Base-by-base conservation (phyloP, 2,797 vertebrate species). In the Uromys caudimaculatus region DNA sequence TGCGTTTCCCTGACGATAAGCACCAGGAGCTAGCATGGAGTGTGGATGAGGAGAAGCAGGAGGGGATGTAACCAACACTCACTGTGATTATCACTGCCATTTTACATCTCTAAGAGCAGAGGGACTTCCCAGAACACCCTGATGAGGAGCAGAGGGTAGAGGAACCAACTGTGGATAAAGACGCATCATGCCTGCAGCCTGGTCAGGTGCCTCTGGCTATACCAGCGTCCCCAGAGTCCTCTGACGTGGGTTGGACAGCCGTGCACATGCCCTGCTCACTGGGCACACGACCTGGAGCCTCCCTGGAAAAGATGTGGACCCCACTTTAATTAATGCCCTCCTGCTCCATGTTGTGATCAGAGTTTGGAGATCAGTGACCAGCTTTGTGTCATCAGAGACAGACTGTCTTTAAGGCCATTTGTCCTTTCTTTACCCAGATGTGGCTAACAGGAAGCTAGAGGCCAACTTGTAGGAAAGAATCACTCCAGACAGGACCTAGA, bases 41-140 rank as follows among this genome's bases (percentile, higher is more conserved):
- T 44, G 21, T 2, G 21, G 2, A 50, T n/a, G 17, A 44, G 27
- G 23, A 86, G 84, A 14, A 17, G 19, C 16, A 6, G 2, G 1
- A 0, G 1, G 9, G 6, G 24, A 21, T 32, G 11, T 23, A 0
- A 2, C n/a, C 56, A 19, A 35, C 56, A 4, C 23, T 52, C 41
- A 44, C 14, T 4, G 54, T n/a, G 86, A 12, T 38, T 56, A 23
- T n/a, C 1, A 3, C 9, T 19, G 35, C 17, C 35, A 21, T 50
- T 52, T 29, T 23, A 21, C 3, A 32, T 35, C 54, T 58, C 64
- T 19, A 5, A 7, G 27, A 19, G 35, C 13, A 2, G 78, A 75
- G 35, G 32, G 6, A 35, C 38, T 38, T 50, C 54, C 29, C 76
- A 58, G 67, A 44, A 89, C 13, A 35, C 27, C 27, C 23, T 3